phyloP scores from a whole-genome alignment of 1,140 invertebrate genomes.

The Ceratina japonica region DNA sequence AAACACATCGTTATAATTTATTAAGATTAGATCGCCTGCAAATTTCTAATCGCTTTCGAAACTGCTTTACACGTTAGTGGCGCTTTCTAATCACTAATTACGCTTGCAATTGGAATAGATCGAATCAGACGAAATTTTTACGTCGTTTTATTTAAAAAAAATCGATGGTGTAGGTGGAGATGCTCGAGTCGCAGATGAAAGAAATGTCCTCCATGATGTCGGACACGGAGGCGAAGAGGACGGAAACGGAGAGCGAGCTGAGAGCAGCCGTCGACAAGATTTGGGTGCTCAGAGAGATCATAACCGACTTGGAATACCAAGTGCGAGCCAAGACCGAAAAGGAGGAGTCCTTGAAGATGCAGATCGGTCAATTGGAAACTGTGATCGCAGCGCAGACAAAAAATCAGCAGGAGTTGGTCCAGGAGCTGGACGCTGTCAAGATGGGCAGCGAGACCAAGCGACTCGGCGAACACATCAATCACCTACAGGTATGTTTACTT shows the following conservation, averaged over 20 bases:
- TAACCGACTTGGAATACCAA: conserved; percentile 86
- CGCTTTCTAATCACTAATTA: conserved; percentile 39
- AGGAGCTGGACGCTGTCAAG: conserved; percentile 80
- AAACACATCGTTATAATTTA: background rate
- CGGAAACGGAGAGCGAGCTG: conserved; percentile 83
- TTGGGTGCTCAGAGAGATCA: conserved; percentile 86
- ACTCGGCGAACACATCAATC: conserved; percentile 78
- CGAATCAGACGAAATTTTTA: background rate
- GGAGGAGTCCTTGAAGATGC: conserved; percentile 76
- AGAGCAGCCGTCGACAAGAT: conserved; percentile 87
- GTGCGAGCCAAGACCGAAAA: conserved; percentile 82
- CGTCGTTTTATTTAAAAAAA: background rate
- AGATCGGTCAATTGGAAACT: conserved; percentile 78
- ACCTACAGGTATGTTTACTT: conserved; percentile 74
- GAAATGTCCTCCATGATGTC: conserved; percentile 83
- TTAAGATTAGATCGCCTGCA: background rate
- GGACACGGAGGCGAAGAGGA: conserved; percentile 81
- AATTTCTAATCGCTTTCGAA: conserved; percentile 7
- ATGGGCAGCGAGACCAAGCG: conserved; percentile 78
- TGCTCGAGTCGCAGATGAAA: conserved; percentile 84
- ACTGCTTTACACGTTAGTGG: conserved; percentile 44
- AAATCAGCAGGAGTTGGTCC: conserved; percentile 79
- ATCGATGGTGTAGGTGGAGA: conserved; percentile 81
- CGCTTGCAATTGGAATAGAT: conserved; percentile 18
- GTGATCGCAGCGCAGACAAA: conserved; percentile 80